phyloP scores from a whole-genome alignment of 2,797 vertebrate species.

The Pelochelys cantorii region DNA sequence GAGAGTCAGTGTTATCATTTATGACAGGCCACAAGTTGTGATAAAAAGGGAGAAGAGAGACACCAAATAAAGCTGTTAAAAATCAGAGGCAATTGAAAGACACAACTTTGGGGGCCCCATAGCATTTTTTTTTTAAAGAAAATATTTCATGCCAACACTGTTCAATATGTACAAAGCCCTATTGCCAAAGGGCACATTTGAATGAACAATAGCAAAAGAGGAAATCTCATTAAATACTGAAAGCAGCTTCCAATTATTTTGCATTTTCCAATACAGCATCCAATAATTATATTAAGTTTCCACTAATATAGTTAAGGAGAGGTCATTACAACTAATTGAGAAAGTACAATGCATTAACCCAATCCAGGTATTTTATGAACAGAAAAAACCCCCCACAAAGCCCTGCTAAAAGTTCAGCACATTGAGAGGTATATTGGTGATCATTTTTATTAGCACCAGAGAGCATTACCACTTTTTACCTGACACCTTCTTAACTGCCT shows the following conservation, averaged over 20 bases:
- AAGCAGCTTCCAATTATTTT: conserved; percentile 66
- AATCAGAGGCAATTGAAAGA: neutral
- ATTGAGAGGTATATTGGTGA: neutral
- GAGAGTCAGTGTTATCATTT: conserved; percentile 24
- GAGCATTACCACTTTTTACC: neutral
- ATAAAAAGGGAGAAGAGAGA: conserved; percentile 36
- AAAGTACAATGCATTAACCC: conserved; percentile 48
- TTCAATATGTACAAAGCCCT: conserved; percentile 34
- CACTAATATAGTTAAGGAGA: conserved; percentile 68
- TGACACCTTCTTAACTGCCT: neutral
- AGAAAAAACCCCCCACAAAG: conserved; percentile 12
- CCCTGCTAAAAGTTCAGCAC: neutral
- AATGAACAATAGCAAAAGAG: conserved; percentile 65
- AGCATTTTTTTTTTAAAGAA: conserved; percentile 8
- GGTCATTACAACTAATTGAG: conserved; percentile 60
- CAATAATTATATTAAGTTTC: conserved; percentile 68
- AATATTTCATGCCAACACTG: conserved; percentile 10
- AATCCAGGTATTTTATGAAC: conserved; percentile 23
- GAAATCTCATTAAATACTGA: conserved; percentile 75
- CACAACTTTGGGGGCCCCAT: neutral
- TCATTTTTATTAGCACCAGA: neutral
- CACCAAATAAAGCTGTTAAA: neutral
- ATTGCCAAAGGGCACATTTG: conserved; percentile 47
- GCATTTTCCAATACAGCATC: conserved; percentile 55
- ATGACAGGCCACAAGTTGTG: neutral